Conservation (phyloP, 2,797 vertebrate genomes). For the Pseudocheirus occidentalis region DNA sequence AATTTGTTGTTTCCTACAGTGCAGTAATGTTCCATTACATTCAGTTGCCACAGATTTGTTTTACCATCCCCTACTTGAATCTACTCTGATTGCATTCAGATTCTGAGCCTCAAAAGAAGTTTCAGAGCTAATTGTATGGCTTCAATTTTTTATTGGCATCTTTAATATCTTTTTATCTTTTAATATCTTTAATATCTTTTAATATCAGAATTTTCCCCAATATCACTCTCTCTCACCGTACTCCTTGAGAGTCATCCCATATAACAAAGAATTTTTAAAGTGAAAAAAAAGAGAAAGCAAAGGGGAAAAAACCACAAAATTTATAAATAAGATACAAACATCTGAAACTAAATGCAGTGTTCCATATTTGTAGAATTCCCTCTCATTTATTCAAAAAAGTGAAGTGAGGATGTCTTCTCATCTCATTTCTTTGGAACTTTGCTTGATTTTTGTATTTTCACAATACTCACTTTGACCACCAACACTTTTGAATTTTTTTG, state of each 20-base stretch:
- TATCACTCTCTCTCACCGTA: not conserved
- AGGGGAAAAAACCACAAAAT: not conserved
- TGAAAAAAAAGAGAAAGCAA: not conserved
- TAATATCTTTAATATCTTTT: too few species aligned
- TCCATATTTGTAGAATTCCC: not conserved
- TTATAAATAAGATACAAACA: not conserved
- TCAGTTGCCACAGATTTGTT: not conserved
- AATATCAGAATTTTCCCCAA: not conserved
- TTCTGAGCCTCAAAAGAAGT: not conserved
- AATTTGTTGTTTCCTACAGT: not conserved
- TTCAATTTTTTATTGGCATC: not conserved
- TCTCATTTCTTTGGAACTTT: not conserved
- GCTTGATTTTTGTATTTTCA: not conserved
- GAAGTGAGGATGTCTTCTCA: not conserved
- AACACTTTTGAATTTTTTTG: not conserved
- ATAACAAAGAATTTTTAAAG: not conserved
- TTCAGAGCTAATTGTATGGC: not conserved
- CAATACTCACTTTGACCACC: not conserved
- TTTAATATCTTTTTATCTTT: too few species aligned
- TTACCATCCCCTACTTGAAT: not conserved
- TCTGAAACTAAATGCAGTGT: not conserved
- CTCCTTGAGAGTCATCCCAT: not conserved
- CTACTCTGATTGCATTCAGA: not conserved
- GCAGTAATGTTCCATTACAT: not conserved
- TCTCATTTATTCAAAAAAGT: not conserved